Evolutionary conservation across 2,113 vertebrate species (phyloP), one percentile per base, ranked within the genome.

Genomic region (Corydoras maculifer): DNA sequence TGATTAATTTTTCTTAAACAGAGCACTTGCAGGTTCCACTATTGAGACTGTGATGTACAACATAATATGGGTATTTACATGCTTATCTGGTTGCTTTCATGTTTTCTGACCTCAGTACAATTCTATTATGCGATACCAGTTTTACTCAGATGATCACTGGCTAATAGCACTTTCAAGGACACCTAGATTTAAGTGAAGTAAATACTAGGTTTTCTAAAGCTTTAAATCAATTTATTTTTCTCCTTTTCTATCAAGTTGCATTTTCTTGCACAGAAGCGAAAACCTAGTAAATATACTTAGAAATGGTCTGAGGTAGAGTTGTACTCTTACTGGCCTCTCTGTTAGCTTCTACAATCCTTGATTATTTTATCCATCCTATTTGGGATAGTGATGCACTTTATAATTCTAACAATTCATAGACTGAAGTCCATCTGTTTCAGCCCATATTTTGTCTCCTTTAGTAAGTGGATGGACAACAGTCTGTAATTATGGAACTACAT

Each of bases 131-230:
- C 65, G 50, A 64, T 49, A 49, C 51, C 5, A 32, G 18, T 72
- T 63, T 77, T 14, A 60, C n/a, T 65, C 13, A 31, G 55, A 8
- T 63, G 64, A 68, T 72, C 64, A 63, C 11, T 15, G 68, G 15
- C 9, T 32, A 35, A 58, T 8, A 48, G 29, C 8, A 51, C 15
- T 18, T 60, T 72, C 65, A 54, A 69, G 65, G 57, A 69, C 63
- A 73, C 14, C 31, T 10, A 60, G 29, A 61, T 12, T 13, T 14
- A 32, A 50, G 59, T 65, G 0, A 9, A 72, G 35, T 48, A 50
- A 58, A 15, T 50, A 13, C 4, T 60, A 8, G 25, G 31, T 67
- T 48, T 61, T 43, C 9, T 29, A 48, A 54, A n/a, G 58, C 10
- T 48, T 60, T 10, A 10, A 11, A 32, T 55, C 49, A 8, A n/a